Conservation (phyloP, 92 coral and sea anemone genomes). For the Zoanthus solanderi region DNA sequence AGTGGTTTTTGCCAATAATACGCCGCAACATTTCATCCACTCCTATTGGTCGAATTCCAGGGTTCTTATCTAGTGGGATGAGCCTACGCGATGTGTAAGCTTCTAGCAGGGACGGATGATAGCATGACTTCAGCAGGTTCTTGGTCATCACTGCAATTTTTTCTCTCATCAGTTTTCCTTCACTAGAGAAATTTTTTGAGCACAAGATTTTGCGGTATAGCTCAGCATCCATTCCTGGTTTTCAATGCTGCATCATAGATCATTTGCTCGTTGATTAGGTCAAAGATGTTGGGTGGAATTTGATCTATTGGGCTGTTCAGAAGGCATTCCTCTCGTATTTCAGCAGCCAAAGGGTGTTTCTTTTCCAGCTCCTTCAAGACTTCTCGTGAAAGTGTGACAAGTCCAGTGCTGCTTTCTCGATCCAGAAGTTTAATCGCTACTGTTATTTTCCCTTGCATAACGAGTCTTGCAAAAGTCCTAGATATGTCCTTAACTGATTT, state of each 20-base stretch:
- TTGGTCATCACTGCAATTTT: slow-evolving; percentile 46
- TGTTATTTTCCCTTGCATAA: slow-evolving; percentile 50
- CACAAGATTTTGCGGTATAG: slow-evolving; percentile 62
- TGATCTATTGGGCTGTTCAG: slow-evolving; percentile 41
- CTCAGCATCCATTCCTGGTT: slow-evolving; percentile 63
- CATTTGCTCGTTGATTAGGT: slow-evolving; percentile 34
- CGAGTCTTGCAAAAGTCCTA: slow-evolving; percentile 33
- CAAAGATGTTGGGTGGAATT: slow-evolving; percentile 44
- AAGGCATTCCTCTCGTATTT: slow-evolving; percentile 39
- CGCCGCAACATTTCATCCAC: slow-evolving; percentile 48
- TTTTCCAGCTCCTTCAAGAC: slow-evolving; percentile 37
- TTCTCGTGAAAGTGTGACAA: slow-evolving; percentile 26
- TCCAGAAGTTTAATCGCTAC: slow-evolving; percentile 49
- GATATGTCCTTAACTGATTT: slow-evolving; percentile 56
- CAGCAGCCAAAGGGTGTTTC: slow-evolving; percentile 39
- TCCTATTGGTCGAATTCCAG: slow-evolving; percentile 51
- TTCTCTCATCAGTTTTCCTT: slow-evolving; percentile 56
- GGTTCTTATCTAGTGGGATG: slow-evolving; percentile 59
- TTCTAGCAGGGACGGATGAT: slow-evolving; percentile 23
- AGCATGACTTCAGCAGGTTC: slow-evolving; percentile 27
- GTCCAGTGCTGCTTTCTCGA: slow-evolving; percentile 42
- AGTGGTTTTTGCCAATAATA: slow-evolving; percentile 42
- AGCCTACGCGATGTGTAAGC: slow-evolving; percentile 21
- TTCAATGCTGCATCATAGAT: slow-evolving; percentile 41
- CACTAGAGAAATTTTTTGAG: slow-evolving; percentile 49